Conservation (phyloP, 2,113 vertebrate species). For the Cavia porcellus region DNA sequence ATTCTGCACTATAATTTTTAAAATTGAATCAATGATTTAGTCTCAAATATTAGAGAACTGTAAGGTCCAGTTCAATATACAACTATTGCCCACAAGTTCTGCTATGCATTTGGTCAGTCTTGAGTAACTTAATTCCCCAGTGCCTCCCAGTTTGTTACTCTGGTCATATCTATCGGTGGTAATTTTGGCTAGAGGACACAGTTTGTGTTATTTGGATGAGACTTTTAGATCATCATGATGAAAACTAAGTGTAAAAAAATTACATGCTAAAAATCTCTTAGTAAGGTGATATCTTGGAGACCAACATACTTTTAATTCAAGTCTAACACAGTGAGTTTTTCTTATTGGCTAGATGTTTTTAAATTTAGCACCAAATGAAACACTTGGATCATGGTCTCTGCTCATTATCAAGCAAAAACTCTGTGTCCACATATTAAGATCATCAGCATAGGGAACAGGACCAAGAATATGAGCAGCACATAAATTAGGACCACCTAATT, state of each 20-base stretch:
- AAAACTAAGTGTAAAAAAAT: background rate
- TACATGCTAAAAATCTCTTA: background rate
- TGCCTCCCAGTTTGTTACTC: background rate
- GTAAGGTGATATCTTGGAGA: background rate
- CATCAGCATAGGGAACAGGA: background rate
- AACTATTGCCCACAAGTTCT: background rate
- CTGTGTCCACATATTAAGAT: background rate
- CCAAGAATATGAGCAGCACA: background rate
- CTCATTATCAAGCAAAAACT: background rate
- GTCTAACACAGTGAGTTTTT: background rate
- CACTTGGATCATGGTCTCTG: background rate
- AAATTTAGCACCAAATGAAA: background rate
- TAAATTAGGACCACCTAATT: background rate
- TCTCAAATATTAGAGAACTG: background rate
- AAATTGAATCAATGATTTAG: background rate
- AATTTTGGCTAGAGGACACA: background rate
- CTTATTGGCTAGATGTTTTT: background rate
- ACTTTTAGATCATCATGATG: background rate
- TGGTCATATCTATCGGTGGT: background rate
- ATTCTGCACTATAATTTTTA: slow-evolving; percentile 30
- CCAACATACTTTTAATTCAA: background rate
- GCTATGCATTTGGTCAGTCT: background rate
- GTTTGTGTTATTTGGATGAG: background rate
- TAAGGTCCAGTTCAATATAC: background rate
- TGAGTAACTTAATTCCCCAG: background rate